Base-by-base conservation (phyloP, 1,140 invertebrate genomes). In the Cyrtorhinus lividipennis region DNA sequence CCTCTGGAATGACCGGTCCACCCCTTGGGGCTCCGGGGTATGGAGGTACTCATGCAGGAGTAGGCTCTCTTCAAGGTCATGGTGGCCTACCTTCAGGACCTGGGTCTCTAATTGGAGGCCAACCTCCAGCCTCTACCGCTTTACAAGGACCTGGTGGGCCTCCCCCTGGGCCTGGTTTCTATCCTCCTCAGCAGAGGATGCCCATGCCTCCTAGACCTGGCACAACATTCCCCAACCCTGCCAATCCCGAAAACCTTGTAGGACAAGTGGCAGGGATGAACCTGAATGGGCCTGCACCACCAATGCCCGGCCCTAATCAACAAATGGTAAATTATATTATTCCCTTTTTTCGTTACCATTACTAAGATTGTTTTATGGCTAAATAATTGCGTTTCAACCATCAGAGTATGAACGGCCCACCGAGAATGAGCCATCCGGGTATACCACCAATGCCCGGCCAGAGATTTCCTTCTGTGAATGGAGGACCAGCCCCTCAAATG, bases 401-500 rank as follows among this genome's bases (percentile, higher is more conserved):
- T 20, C 48, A 15, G 10, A 22, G 5, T 53, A 22, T 53, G 48
- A 53, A 53, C 5, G 48, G 30, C 15, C 30, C 30, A 53, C 20
- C 5, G 48, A 15, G 18, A 53, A 53, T 53, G 48, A 20, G 20
- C 18, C 48, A 53, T 22, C 10, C 48, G 12, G n/a, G 57, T 24
- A 61, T 56, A 20, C 62, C 69, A 25, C 63, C 68, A 10, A 62
- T 69, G 59, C 61, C 64, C 1, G 63, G 66, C 20, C 65, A 64
- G 44, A 38, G 38, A 63, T 56, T 61, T 66, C 65, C 68, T 23
- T 56, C 66, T 24, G 62, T 66, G 5, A 62, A 64, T 63, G 30
- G 62, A 57, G 38, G 20, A 23, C 48, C 65, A 57, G 59, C 63
- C 48, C 64, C 67, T 62, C 61, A 63, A 3, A 67, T 66, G 60